Evolutionary conservation across 2,797 vertebrate species (phyloP), one percentile per base, ranked within the genome.

Genomic region (Cossypha polioptera): DNA sequence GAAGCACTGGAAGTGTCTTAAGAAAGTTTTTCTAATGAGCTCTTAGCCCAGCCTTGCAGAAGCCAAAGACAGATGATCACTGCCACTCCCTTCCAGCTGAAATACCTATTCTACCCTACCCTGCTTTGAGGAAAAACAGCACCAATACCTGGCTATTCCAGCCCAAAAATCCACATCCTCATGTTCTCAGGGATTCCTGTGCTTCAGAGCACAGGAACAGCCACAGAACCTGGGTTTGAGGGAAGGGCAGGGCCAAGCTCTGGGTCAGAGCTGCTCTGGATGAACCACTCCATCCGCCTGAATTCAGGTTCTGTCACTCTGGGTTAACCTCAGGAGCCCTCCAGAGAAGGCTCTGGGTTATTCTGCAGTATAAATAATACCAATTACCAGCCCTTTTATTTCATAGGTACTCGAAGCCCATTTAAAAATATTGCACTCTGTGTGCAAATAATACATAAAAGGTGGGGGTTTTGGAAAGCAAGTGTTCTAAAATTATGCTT

Each of bases 1-100:
- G 94, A 96, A 97, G 51, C 47, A 3, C 78, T 88, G 94, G 28
- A 77, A 91, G 71, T 20, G 36, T 75, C 84, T 48, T 5, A 48
- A 82, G 42, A 84, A 84, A 63, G 67, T 12, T 85, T 43, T 76
- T 55, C 68, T 72, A 55, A 72, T 29, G 66, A 93, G 72, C 22
- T 40, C 72, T 71, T 28, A 74, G 54, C 31, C 28, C 45, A 75
- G 68, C 26, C 29, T 29, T 18, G 65, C 48, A 68, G 57, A 42
- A 88, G 47, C n/a, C 84, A 82, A 40, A 79, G 13, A 20, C 40
- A 68, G 62, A 65, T 3, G 33, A 36, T 51, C 7, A 4, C 2
- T 35, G 28, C 33, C 45, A 20, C 25, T 20, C 58, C 31, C 18
- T 43, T 50, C 25, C 38, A 75, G 40, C 36, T 42, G 63, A 53